A percentile compares a stretch with the other conserved stretches of the same genome.
These are phyloP conservation scores for Leptura quadrifasciata DNA, from an alignment of 2,888 invertebrate species.

Conservation along the genomic window DNA sequence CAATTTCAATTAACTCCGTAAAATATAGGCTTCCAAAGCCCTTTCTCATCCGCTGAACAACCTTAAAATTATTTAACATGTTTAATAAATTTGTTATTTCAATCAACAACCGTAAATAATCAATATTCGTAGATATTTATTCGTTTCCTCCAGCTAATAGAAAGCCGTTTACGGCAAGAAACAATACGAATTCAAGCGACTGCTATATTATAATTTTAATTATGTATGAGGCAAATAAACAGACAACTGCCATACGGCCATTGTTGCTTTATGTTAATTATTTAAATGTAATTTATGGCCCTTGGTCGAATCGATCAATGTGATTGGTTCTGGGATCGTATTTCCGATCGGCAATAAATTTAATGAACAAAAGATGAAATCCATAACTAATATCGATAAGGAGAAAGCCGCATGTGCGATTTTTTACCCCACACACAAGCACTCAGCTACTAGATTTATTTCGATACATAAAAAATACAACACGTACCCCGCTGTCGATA, in stretches of 20 bases:
- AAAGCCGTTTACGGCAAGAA: slow-evolving; percentile 37
- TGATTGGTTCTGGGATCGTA: slow-evolving; percentile 58
- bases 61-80: neutral
- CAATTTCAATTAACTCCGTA: too few species aligned
- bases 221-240: slow-evolving; percentile 54
- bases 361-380: slow-evolving; percentile 61
- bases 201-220: slow-evolving; percentile 55
- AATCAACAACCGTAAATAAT: slow-evolving; percentile 36
- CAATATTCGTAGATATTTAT: slow-evolving; percentile 36
- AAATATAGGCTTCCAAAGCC: neutral
- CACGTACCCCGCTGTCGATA: slow-evolving; percentile 17
- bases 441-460: slow-evolving; percentile 22
- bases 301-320: slow-evolving; percentile 54
- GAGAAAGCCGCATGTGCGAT: slow-evolving; percentile 56
- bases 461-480: slow-evolving; percentile 41
- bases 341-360: slow-evolving; percentile 65
- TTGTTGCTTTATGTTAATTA: slow-evolving; percentile 66
- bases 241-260: slow-evolving; percentile 58
- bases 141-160: slow-evolving; percentile 35
- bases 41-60: neutral
- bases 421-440: slow-evolving; percentile 54
- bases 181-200: slow-evolving; percentile 40
- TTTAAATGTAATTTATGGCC: slow-evolving; percentile 62
- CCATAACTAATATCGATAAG: slow-evolving; percentile 59
- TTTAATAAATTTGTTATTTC: slow-evolving; percentile 29